A percentile compares a stretch with the other conserved stretches of the same genome.
Evolutionary conservation across 2,797 vertebrate species (phyloP).

Genomic region (Spea hammondii): DNA sequence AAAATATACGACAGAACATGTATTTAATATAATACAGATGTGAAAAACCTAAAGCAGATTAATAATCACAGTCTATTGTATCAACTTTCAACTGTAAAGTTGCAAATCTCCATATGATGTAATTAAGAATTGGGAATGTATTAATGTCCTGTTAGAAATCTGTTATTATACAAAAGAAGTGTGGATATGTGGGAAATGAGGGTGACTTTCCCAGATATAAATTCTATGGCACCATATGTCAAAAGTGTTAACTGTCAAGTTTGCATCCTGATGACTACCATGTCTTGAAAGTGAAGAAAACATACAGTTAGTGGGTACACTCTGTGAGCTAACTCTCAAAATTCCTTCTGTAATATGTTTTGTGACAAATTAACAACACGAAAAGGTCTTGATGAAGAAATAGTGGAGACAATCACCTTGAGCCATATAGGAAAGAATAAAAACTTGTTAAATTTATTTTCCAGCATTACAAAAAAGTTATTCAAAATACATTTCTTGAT

Average conservation of each 20-base stretch:
- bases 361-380: no score
- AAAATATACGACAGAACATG: constrained; percentile 6
- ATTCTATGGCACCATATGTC: background rate
- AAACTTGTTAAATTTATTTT: no score
- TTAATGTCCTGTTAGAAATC: constrained; percentile 8
- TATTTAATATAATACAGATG: constrained; percentile 44
- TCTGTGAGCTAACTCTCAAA: no score
- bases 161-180: background rate
- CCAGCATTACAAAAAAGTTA: no score
- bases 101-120: constrained; percentile 9
- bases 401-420: no score
- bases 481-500: no score
- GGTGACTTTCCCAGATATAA: background rate
- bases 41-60: background rate
- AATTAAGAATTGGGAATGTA: background rate
- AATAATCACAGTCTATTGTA: background rate
- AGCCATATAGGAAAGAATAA: no score
- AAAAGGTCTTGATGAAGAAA: no score
- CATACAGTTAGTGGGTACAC: no score
- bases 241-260: background rate
- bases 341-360: no score
- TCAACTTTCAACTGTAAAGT: background rate
- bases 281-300: no score
- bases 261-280: no score
- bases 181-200: background rate